Base-by-base conservation (phyloP, 2,113 vertebrate genomes). In the Colinus virginianus region DNA sequence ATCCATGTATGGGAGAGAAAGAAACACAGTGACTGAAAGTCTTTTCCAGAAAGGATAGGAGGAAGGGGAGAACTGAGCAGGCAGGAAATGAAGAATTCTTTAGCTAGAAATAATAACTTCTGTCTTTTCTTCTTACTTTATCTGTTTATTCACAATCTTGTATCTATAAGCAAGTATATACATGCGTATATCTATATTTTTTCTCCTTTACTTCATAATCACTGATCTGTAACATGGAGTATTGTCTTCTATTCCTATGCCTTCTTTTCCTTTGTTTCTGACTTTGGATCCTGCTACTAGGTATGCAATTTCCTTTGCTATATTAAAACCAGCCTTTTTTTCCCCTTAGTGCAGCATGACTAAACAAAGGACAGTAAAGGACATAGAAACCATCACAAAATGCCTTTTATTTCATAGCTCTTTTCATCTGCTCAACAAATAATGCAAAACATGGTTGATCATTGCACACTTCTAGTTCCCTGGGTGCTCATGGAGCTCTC, bases 281-380 rank as follows among this genome's bases (percentile, higher is more conserved):
- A 61, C 62, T 96, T 94, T 88, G 74, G 38, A 51, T 93, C 23
- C 45, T 82, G 51, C 80, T 46, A 94, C 80, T 64, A 62, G 51
- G 32, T 85, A 25, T 77, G 77, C 22, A 88, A 90, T 93, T 96
- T 96, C 58, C 36, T 91, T 93, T 85, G 49, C 80, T 94, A 11
- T 88, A 95, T 90, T 87, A 88, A 87, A 93, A 56, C 48, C 92
- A 66, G 51, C 20, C n/a, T 84, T 67, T 53, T 92, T 77, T 83
- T 21, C 66, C 38, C 51, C 55, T 94, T 76, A 90, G 77, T 87
- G 66, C 78, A 95, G 93, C 68, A 89, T 80, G 94, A 49, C 84
- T 84, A 95, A 96, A 95, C 87, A 96, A 97, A 98, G 97, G 97
- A 96, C 97, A 90, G 87, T 82, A 79, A 97, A 98, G 97, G 97